A percentile compares a stretch with the other conserved stretches of the same genome.
phyloP scores from a whole-genome alignment of 2,888 invertebrate genomes.

The Hartigia nigra region DNA sequence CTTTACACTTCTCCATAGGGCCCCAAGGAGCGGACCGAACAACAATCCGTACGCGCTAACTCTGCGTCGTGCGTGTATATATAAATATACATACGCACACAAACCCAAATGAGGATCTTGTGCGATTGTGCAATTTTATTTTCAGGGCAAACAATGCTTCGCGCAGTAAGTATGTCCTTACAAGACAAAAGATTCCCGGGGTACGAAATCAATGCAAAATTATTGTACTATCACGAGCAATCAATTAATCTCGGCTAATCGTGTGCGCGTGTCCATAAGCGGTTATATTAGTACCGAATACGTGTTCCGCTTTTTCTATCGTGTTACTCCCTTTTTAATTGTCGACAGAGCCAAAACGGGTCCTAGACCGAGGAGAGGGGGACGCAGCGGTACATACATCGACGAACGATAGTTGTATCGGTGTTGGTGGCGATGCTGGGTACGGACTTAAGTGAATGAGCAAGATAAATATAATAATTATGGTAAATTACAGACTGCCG shows the following conservation, averaged over 20 bases:
- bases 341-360: not conserved
- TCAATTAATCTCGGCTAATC: not conserved
- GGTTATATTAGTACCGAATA: not conserved
- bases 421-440: not conserved
- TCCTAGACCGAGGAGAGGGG: not conserved
- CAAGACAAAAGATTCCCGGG: not conserved
- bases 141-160: not conserved
- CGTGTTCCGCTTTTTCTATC: not conserved
- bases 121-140: not conserved
- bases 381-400: not conserved
- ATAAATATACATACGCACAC: no score
- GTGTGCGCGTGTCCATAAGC: not conserved
- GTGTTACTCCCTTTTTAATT: not conserved
- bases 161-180: no score
- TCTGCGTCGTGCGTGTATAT: not conserved
- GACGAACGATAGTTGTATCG: not conserved
- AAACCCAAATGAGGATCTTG: not conserved
- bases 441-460: slow-evolving; percentile 59
- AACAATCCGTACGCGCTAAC: slow-evolving; percentile 43
- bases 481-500: slow-evolving; percentile 45
- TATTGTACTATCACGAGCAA: not conserved
- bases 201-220: not conserved
- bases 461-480: slow-evolving; percentile 61
- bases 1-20: slow-evolving; percentile 21
- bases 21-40: slow-evolving; percentile 24